A percentile compares a stretch with the other conserved stretches of the same genome.
These are phyloP conservation scores for Apteryx mantelli DNA, from an alignment of 2,113 vertebrate species.

Conservation along the genomic window DNA sequence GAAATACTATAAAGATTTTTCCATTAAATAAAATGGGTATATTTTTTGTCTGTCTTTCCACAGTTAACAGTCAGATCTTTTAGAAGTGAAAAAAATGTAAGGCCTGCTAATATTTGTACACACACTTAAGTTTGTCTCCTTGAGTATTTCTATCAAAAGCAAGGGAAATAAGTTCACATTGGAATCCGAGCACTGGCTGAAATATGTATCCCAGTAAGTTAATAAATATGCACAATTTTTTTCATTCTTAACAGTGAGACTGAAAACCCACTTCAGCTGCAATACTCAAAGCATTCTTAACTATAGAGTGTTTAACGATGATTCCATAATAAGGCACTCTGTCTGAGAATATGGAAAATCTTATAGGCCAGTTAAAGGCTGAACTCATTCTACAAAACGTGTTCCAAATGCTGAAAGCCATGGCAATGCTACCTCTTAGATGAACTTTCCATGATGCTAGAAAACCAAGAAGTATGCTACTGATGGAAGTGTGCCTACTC, in stretches of 20 bases:
- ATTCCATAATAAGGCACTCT: neutral
- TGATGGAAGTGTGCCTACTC: neutral
- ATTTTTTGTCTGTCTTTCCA: neutral
- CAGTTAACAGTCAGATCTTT: neutral
- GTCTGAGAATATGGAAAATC: neutral
- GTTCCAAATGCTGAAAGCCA: neutral
- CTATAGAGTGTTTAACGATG: neutral
- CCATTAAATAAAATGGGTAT: fast-evolving
- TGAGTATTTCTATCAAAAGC: neutral
- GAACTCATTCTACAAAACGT: neutral
- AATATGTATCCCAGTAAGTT: neutral
- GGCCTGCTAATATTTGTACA: neutral
- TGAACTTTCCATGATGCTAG: neutral
- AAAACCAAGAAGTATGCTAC: neutral
- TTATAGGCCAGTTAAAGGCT: neutral
- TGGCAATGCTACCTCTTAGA: neutral
- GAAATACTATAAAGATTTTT: neutral
- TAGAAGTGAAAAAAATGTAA: neutral
- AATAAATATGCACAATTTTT: neutral
- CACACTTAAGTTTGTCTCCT: neutral
- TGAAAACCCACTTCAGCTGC: neutral
- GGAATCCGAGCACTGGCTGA: neutral
- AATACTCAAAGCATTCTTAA: neutral
- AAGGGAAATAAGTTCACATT: neutral
- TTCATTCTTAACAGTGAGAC: neutral